These are phyloP conservation scores for Puffinus mauretanicus DNA, from an alignment of 2,113 vertebrate species.

Conservation along the genomic window DNA sequence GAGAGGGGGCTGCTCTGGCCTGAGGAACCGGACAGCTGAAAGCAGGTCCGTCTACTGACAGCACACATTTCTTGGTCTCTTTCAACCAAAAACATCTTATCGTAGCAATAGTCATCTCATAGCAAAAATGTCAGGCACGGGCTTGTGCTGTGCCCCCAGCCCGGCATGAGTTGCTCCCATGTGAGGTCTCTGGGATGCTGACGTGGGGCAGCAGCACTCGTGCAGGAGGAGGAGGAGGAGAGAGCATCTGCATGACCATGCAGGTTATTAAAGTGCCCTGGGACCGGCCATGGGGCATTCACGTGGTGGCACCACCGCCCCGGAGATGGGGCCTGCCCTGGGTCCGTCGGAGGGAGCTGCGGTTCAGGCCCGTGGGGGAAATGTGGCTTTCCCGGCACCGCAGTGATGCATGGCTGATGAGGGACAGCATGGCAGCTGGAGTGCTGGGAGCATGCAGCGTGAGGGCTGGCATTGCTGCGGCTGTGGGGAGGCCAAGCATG, in stretches of 20 bases:
- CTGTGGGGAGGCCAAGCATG: fast-evolving
- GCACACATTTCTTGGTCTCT: neutral
- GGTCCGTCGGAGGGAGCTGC: neutral
- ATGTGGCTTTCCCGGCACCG: neutral
- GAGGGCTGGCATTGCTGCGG: neutral
- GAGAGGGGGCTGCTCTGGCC: neutral
- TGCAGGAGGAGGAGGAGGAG: neutral
- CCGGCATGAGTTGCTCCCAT: fast-evolving
- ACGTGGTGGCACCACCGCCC: fast-evolving
- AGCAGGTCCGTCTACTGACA: neutral
- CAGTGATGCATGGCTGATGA: neutral
- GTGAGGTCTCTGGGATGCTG: neutral
- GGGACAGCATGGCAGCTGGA: fast-evolving
- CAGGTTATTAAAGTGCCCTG: neutral
- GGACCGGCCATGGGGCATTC: neutral
- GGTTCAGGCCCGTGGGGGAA: neutral
- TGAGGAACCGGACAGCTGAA: neutral
- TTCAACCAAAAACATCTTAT: neutral
- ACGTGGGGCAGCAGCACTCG: neutral
- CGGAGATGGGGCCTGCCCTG: neutral
- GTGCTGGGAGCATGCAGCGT: fast-evolving
- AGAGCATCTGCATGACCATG: neutral
- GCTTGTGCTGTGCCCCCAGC: neutral
- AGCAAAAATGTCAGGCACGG: neutral
- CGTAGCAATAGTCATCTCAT: neutral